A percentile compares a stretch with the other conserved stretches of the same genome.
These are phyloP conservation scores for Percina caprodes DNA, from an alignment of 2,113 vertebrate species.

Conservation along the genomic window DNA sequence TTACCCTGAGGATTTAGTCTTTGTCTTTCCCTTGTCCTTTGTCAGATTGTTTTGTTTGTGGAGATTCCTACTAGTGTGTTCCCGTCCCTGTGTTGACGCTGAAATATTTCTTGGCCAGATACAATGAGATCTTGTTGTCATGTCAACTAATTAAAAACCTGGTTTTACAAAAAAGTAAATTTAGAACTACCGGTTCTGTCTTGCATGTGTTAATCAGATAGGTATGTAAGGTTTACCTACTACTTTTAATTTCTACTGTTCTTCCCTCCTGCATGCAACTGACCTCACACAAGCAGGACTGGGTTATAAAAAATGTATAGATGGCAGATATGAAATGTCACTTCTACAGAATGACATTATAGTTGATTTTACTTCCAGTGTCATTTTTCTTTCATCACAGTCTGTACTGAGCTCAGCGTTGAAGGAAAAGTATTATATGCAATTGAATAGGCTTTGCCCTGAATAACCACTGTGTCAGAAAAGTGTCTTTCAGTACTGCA, in stretches of 20 bases:
- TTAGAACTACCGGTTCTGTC: not conserved
- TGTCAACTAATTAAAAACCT: not conserved
- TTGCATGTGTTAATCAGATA: not conserved
- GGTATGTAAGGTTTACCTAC: not conserved
- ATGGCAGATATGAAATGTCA: not conserved
- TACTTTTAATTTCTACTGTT: no score
- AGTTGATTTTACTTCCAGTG: constrained; percentile 18
- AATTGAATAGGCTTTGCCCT: constrained; percentile 42
- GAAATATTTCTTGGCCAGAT: no score
- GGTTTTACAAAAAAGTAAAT: not conserved
- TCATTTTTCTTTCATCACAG: constrained; percentile 34
- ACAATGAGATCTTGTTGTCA: not conserved
- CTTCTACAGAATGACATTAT: constrained; percentile 25
- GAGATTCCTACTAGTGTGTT: no score
- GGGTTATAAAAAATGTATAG: not conserved
- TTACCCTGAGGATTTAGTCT: no score
- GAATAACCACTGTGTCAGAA: constrained; percentile 35
- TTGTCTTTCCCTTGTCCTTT: no score
- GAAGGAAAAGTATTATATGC: constrained; percentile 23
- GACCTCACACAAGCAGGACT: not conserved
- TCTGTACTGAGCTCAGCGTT: constrained; percentile 22
- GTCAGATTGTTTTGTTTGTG: no score
- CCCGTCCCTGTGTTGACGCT: no score
- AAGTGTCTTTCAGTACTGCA: constrained; percentile 23
- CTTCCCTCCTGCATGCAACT: not conserved